phyloP scores from a whole-genome alignment of 1,140 invertebrate species.

The Lasaia peninsularis region DNA sequence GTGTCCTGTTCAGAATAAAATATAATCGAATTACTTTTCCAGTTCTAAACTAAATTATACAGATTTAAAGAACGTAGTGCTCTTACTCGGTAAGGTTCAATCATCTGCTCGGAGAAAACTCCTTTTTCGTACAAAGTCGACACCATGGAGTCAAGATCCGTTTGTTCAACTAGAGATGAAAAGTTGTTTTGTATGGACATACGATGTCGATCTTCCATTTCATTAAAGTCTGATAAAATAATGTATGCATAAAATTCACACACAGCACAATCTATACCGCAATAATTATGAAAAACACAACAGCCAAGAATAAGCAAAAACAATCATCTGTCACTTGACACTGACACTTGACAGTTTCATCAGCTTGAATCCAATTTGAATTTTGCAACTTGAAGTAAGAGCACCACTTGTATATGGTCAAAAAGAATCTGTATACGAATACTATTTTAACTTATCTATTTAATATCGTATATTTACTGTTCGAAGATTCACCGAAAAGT shows the following conservation, averaged over 20 bases:
- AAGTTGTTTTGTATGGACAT: slow-evolving; percentile 59
- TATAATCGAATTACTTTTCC: background rate
- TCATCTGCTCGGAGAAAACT: slow-evolving; percentile 68
- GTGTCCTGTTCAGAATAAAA: slow-evolving; percentile 35
- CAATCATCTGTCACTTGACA: too few species aligned
- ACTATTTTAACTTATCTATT: too few species aligned
- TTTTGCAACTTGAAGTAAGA: too few species aligned
- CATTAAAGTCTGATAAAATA: slow-evolving; percentile 11
- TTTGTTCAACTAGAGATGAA: slow-evolving; percentile 60
- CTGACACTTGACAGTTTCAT: too few species aligned
- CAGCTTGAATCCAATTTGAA: too few species aligned
- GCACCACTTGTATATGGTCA: too few species aligned
- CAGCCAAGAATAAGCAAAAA: background rate
- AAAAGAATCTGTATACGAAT: too few species aligned
- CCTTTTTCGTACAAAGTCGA: slow-evolving; percentile 59
- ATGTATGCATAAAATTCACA: background rate
- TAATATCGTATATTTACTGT: too few species aligned
- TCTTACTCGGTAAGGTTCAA: slow-evolving; percentile 62
- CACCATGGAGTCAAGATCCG: slow-evolving; percentile 60
- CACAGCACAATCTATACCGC: background rate
- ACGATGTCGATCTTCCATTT: slow-evolving; percentile 60
- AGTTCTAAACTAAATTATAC: background rate
- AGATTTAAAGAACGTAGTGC: background rate
- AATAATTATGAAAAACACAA: background rate
- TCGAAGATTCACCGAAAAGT: too few species aligned